Evolutionary conservation across 1,140 invertebrate genomes (phyloP), one percentile per base, ranked within the genome.

Genomic region (Macrosteles quadrilineatus): DNA sequence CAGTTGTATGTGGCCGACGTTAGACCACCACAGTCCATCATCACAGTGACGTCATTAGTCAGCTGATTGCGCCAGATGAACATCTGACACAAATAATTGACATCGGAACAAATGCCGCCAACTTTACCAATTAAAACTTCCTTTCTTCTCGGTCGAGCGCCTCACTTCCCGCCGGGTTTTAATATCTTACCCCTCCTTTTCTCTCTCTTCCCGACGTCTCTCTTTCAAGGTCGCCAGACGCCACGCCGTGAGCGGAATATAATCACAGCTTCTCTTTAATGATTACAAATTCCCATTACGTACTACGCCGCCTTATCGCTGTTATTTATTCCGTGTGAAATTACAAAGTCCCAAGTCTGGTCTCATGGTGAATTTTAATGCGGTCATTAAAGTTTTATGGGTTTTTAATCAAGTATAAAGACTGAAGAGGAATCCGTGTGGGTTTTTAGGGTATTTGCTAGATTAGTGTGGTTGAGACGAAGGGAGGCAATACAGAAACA

Each of bases 111-210:
- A 59, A 59, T 23, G 55, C 14, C 23, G 55, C 55, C 55, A 59
- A 59, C 55, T 59, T 59, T 59, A 59, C 55, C 55, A 59, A 59
- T 59, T 59, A 59, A 59, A 59, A 59, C 55, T 59, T 59, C 55
- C 55, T 23, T 59, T 29, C 55, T 50, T 59, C 55, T 30, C 55
- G 6, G 32, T 36, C 14, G 32, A 36, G 32, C 32, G 32, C 32
- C 32, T 36, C 32, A 36, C 55, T 29, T 29, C 55, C 23, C 55
- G 55, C 55, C 25, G 2, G 55, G 55, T 59, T 59, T n/a, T n/a
- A n/a, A n/a, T n/a, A 59, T 59, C 55, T 59, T 23, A n/a, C n/a
- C 27, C 25, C 55, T n/a, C 25, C 27, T 29, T 25, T 11, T 4
- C 27, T 2, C n/a, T 14, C 21, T 59, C 21, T 59, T 29, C 55